Conservation (phyloP, 2,888 invertebrate genomes). For the Odontomyia ornata region DNA sequence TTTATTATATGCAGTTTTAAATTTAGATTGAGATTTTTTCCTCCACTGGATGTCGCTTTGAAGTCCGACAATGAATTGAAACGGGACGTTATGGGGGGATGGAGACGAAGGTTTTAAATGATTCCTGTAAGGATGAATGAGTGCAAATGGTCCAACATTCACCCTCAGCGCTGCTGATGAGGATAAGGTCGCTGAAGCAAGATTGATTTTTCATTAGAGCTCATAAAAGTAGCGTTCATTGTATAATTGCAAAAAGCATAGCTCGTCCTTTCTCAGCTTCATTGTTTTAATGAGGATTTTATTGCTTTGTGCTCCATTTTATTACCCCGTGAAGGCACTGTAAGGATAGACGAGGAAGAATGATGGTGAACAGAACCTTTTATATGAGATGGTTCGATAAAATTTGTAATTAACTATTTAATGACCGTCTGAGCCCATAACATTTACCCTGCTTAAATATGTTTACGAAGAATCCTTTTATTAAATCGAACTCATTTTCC, state of each 20-base stretch:
- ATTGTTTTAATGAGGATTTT: not conserved
- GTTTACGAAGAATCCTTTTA: too few species aligned
- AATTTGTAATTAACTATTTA: too few species aligned
- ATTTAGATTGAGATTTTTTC: constrained; percentile 36
- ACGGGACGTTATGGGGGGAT: constrained; percentile 10
- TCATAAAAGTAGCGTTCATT: not conserved
- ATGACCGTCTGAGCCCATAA: too few species aligned
- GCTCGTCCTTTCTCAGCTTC: not conserved
- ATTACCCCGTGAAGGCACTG: too few species aligned
- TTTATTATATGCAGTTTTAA: constrained; percentile 36
- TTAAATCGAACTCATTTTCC: too few species aligned
- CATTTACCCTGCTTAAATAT: too few species aligned
- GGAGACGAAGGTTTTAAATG: not conserved
- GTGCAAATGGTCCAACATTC: not conserved
- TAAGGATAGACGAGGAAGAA: too few species aligned
- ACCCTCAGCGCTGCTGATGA: not conserved
- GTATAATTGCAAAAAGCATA: not conserved
- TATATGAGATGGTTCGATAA: too few species aligned
- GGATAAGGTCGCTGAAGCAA: not conserved
- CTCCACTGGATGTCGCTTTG: not conserved
- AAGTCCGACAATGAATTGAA: not conserved
- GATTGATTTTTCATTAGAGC: constrained; percentile 46
- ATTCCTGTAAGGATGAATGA: not conserved
- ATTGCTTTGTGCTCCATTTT: too few species aligned
- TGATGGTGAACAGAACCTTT: too few species aligned